Base-by-base conservation (phyloP, 35 echinoderm and acorn worm genomes). In the Holothuria glaberrima region DNA sequence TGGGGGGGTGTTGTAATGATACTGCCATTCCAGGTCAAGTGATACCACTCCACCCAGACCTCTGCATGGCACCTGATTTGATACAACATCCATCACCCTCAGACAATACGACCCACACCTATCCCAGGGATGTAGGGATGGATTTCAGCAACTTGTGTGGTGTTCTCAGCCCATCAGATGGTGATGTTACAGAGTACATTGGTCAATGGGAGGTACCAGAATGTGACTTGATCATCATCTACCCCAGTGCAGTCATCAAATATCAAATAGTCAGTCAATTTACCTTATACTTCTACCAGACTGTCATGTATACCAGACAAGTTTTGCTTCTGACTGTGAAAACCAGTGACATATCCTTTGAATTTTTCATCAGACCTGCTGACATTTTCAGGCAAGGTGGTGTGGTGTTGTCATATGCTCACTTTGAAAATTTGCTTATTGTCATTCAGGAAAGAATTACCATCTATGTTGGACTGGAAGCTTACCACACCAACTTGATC, bases 1-100 rank as follows among this genome's bases (percentile, higher is more conserved):
- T 93, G 14, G 94, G 94, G 36, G 91, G 91, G 57, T 94, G 91
- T 66, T 97, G 94, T 64, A 93, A 72, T 69, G 34, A 84, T 46
- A 67, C 57, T 25, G 68, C 30, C 58, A 19, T 17, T 4, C 72
- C 58, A 59, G 35, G 73, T 33, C 32, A 59, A 48, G 62, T 46
- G 12, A 44, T 94, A 61, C 38, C 66, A 59, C 50, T 90, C 0
- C 30, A 44, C 33, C 28, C 74, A 60, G 83, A 65, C 25, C 48
- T 94, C 0, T 89, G 91, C 35, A 73, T 44, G 26, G 57, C 48
- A 28, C 19, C 10, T 25, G 19, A 29, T 36, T 38, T 86, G 19
- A 34, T 73, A 48, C 91, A 94, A 48, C 12, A 83, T 7, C 89
- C 94, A 88, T 61, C 89, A 28, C 84, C 94, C 35, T 35, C 83